Evolutionary conservation across 2,797 vertebrate genomes (phyloP), one percentile per base, ranked within the genome.

Genomic region (Vireo griseus): DNA sequence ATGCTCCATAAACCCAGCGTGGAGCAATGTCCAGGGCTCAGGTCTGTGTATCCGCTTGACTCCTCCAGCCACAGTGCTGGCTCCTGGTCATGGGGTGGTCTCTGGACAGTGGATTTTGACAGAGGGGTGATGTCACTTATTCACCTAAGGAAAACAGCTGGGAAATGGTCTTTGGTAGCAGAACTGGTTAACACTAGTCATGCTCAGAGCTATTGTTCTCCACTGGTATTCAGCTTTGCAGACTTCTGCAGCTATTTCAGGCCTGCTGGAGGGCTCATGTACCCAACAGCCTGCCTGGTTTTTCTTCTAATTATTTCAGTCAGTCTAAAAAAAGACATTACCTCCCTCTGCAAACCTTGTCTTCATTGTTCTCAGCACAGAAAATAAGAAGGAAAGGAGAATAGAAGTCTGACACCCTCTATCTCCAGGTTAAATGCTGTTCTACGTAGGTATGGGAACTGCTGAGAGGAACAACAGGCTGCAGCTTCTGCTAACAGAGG

Each of bases 241-340:
- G 92, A 85, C 91, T 96, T 85, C 67, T 95, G 95, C 92, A 94
- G 89, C 96, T 95, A 92, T 95, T 95, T 94, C 94, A 88, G 92
- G 89, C 92, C 92, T 92, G 91, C 92, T 88, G 72, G 91, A 96
- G 87, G 91, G 95, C 95, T 96, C 85, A 0, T 88, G 81, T 90
- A 95, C 91, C 89, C 91, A 91, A 76, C 94, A 91, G 95, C 92
- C 45, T 83, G 92, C 84, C 91, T 96, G 84, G 44, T 92, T 92
- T 92, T 94, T 51, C 85, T 95, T 91, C 85, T 91, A 92, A 96
- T 95, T 96, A 94, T 95, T 95, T 92, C 89, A 94, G 78, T 59
- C 74, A 79, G 81, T 51, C 96, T 96, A 96, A 94, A 96, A 96
- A 95, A 96, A 95, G 95, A 21, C 16, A 52, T 44, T 83, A 91